Evolutionary conservation across 2,888 invertebrate species (phyloP), one percentile per base, ranked within the genome.

Genomic region (Drosophila greeni): DNA sequence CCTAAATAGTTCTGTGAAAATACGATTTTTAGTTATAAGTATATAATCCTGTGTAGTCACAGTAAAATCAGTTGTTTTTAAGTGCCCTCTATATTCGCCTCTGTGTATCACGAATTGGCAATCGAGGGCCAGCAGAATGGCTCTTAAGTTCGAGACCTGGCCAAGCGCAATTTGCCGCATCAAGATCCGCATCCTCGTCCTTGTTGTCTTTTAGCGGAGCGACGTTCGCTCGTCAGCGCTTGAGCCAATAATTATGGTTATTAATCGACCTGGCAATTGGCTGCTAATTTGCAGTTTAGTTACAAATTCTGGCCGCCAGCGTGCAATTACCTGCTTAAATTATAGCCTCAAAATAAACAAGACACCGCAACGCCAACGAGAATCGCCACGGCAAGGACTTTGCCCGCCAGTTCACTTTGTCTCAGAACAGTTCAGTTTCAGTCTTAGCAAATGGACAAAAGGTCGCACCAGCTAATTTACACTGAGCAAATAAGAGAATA

Each of bases 261-360:
- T 89, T 89, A 91, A 90, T 89, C 90, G 90, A 88, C 90, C 90
- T 90, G 90, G 89, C 91, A 91, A 91, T 91, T 90, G 90, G 89
- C 91, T 90, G 91, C 91, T 91, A 91, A 91, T 91, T 91, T 90
- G 89, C 91, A 91, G 91, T 91, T 91, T 91, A 91, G 91, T 90
- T 91, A 90, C 91, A 91, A 91, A 91, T 91, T 91, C 90, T 89
- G 89, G 90, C 91, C 90, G 87, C 88, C 89, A 90, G 91, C 90
- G 89, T 90, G 89, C 91, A 91, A 91, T 91, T 91, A 88, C 87
- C 67, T 86, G 86, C 81, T 85, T 87, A 89, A 89, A 89, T 89
- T 89, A 89, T 88, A 88, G 88, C 86, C 85, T 87, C 82, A 89
- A 89, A 89, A 89, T 89, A 88, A 89, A 89, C 89, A 89, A 89